Percentiles rank a stretch among this genome's conserved stretches.
phyloP scores from a whole-genome alignment of 2,797 vertebrate species.

The Scarus forsteni region DNA sequence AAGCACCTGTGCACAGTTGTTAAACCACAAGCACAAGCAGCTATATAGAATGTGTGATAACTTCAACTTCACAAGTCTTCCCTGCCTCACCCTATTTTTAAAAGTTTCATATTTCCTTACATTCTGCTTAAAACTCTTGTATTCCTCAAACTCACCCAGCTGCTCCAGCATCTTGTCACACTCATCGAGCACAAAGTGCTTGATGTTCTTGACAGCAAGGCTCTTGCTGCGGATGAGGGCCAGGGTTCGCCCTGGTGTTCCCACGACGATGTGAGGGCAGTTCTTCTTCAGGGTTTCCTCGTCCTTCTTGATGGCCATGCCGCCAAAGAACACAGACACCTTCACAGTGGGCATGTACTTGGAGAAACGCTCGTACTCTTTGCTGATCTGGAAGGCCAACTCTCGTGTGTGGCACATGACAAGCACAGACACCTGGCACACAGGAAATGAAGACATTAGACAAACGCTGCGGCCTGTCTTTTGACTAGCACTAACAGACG shows the following conservation, averaged over 20 bases:
- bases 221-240: conserved; percentile 88
- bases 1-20: too few species aligned
- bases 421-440: conserved; percentile 87
- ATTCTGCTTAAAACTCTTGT: background rate
- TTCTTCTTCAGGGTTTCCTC: conserved; percentile 90
- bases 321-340: conserved; percentile 91
- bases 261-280: conserved; percentile 91
- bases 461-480: too few species aligned
- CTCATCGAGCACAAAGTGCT: conserved; percentile 92
- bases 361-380: conserved; percentile 93
- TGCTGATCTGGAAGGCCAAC: conserved; percentile 94
- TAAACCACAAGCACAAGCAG: too few species aligned
- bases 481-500: too few species aligned
- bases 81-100: background rate
- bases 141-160: conserved; percentile 82
- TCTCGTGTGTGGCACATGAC: conserved; percentile 94
- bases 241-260: conserved; percentile 89
- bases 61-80: too few species aligned
- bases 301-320: conserved; percentile 90
- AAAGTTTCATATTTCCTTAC: background rate
- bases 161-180: conserved; percentile 94
- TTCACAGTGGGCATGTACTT: conserved; percentile 94
- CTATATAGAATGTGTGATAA: too few species aligned
- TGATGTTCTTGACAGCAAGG: conserved; percentile 89
- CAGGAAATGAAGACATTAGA: background rate